Conservation (phyloP, 2,797 vertebrate genomes). For the Poliocrania exsul region DNA sequence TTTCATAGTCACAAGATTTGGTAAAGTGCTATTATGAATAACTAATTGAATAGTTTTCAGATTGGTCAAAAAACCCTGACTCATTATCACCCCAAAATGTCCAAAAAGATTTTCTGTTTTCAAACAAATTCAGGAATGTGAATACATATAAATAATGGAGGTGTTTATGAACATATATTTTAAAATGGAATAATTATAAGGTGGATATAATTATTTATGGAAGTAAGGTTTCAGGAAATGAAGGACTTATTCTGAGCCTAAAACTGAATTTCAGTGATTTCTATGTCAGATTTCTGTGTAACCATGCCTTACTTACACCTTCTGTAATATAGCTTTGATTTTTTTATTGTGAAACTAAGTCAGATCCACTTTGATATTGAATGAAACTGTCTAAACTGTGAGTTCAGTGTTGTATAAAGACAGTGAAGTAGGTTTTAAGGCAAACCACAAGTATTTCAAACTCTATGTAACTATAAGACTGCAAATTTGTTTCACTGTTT, state of each 20-base stretch:
- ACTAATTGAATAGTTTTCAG: not conserved
- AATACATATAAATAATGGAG: not conserved
- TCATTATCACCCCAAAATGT: not conserved
- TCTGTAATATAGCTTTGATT: not conserved
- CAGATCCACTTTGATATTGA: not conserved
- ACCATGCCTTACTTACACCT: not conserved
- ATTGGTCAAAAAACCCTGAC: not conserved
- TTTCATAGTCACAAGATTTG: not conserved
- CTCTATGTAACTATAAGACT: not conserved
- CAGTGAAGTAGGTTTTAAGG: not conserved
- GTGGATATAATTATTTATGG: not conserved
- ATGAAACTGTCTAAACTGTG: not conserved
- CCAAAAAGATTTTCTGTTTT: not conserved
- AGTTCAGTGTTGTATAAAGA: not conserved
- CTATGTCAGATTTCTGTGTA: not conserved
- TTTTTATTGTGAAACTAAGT: not conserved
- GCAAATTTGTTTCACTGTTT: not conserved
- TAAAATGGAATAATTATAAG: not conserved
- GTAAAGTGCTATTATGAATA: not conserved
- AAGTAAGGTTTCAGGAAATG: not conserved
- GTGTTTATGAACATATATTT: not conserved
- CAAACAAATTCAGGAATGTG: not conserved
- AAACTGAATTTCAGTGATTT: not conserved
- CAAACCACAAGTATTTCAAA: not conserved
- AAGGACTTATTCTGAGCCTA: not conserved